Evolutionary conservation across 1,140 invertebrate species (phyloP), one percentile per base, ranked within the genome.

Genomic region (Aporrectodea caliginosa): DNA sequence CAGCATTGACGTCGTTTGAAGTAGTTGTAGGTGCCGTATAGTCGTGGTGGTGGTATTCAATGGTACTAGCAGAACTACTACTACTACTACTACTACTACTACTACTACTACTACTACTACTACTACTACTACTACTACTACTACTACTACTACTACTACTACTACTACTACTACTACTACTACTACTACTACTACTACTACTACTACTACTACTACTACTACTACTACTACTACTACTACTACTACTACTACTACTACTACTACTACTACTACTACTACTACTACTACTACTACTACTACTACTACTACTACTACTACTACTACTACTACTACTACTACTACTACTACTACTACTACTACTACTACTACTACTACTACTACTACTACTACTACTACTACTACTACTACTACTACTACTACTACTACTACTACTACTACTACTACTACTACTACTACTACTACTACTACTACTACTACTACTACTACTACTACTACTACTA

Each of bases 101-200:
- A 72, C 31, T 72, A 72, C 71, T 72, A 72, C 71, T 72, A 72
- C 71, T 72, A 72, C 71, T 72, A 72, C 71, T 72, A 72, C 71
- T 72, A 32, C 71, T 72, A 72, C 71, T 72, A 72, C 71, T 72
- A 72, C 27, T 72, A 72, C 71, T 72, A 72, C 71, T 72, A 72
- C 31, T 72, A 72, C 71, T 72, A 72, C 71, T 72, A 72, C 71
- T 72, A 72, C 71, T 72, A 72, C 31, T 72, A 72, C 71, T 72
- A 72, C 71, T 72, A 72, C 31, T 27, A 72, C 31, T 27, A 72
- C 71, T 27, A 72, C 71, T 27, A 72, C 71, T 30, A 72, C 71
- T 72, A 72, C 71, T 72, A 72, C 71, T 72, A 30, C 71, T 72
- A 72, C 71, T 72, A 72, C 71, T 72, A 72, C 71, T 72, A 72